These are phyloP conservation scores for Aleiodes leptofemur DNA, from an alignment of 2,888 invertebrate genomes.

Conservation along the genomic window DNA sequence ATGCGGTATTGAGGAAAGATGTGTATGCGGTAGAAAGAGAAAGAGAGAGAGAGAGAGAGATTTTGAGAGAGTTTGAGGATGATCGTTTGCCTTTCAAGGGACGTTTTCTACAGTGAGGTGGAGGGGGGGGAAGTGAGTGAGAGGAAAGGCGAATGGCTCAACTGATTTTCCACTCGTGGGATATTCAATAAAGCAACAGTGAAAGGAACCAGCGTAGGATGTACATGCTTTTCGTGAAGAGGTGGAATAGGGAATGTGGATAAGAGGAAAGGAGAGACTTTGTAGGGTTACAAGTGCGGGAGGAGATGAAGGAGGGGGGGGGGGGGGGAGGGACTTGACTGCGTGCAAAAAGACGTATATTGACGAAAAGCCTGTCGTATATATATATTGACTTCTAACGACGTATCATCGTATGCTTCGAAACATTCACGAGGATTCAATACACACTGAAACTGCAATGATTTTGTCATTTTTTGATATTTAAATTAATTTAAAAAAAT, in stretches of 20 bases:
- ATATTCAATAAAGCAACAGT: conserved; percentile 73
- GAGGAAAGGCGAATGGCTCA: conserved; percentile 42
- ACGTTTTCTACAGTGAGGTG: not conserved
- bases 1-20: conserved; percentile 52
- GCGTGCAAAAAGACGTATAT: conserved; percentile 39
- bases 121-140: not conserved
- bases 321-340: conserved; percentile 38
- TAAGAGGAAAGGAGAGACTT: conserved; percentile 43
- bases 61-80: conserved; percentile 43
- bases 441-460: conserved; percentile 11
- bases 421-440: conserved; percentile 17
- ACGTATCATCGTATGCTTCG: conserved; percentile 31
- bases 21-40: conserved; percentile 37
- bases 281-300: conserved; percentile 53
- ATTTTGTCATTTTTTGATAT: conserved; percentile 9
- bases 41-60: conserved; percentile 29
- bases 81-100: conserved; percentile 50
- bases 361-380: conserved; percentile 22
- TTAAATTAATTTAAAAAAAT: not conserved
- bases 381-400: conserved; percentile 32
- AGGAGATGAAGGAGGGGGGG: conserved; percentile 59
- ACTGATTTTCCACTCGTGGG: conserved; percentile 61
- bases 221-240: conserved; percentile 33
- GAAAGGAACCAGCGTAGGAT: conserved; percentile 62
- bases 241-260: conserved; percentile 47